Evolutionary conservation across 2,888 invertebrate species (phyloP), one percentile per base, ranked within the genome.

Genomic region (Meganola albula): DNA sequence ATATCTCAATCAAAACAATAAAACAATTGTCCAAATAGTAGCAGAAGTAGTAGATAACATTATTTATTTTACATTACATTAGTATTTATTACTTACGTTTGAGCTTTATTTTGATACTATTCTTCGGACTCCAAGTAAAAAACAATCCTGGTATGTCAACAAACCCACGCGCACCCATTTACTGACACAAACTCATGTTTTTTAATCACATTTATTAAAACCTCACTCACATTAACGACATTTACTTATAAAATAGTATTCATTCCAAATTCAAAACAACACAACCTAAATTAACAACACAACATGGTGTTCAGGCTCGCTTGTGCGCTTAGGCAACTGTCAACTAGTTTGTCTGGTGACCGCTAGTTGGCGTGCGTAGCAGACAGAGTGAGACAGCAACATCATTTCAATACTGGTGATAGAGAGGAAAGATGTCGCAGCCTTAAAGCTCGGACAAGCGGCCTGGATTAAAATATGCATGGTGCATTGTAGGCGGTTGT

Each of bases 81-180:
- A n/a, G n/a, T n/a, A n/a, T 20, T 20, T 7, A 20, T n/a, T 48
- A 82, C 84, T 48, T 76, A 85, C 84, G 84, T 76, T 85, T 85
- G 31, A 85, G 76, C 66, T 84, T 85, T 77, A 85, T 83, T 70
- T 84, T 85, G 77, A 85, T 72, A 62, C 66, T 82, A 65, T 75
- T 79, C 67, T 82, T 84, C 27, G 84, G 83, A 62, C 76, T 83
- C 84, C 84, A 85, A 63, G 75, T 75, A 48, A 75, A 74, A 68
- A 83, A 82, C 61, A 84, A 73, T 70, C 83, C 82, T 34, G 69
- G 72, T 64, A 75, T 77, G 56, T 77, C 80, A 58, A 76, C 77
- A 70, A 76, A 63, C 56, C 80, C 74, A 22, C 76, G 70, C 43
- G 82, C 78, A 72, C 74, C 80, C 84, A 84, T 84, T 82, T 84